A percentile compares a stretch with the other conserved stretches of the same genome.
phyloP scores from a whole-genome alignment of 1,140 invertebrate species.

The Hylaeus anthracinus region DNA sequence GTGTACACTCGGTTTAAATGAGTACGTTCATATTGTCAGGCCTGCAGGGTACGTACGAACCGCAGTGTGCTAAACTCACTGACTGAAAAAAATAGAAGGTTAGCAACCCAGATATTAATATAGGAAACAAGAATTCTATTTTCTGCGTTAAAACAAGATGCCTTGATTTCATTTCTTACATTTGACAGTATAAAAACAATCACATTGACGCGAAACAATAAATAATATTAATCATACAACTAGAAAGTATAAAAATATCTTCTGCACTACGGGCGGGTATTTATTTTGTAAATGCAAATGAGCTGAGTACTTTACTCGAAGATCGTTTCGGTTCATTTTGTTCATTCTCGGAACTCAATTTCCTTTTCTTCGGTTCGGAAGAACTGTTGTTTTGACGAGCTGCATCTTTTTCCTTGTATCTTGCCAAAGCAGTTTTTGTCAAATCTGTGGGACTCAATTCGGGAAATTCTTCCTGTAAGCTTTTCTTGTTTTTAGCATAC shows the following conservation, averaged over 20 bases:
- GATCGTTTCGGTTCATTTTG: slow-evolving; percentile 64
- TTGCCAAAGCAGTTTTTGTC: slow-evolving; percentile 80
- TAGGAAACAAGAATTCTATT: too few species aligned
- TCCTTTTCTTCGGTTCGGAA: slow-evolving; percentile 68
- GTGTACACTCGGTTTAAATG: too few species aligned
- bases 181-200: slow-evolving; percentile 4
- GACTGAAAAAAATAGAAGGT: too few species aligned
- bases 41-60: too few species aligned
- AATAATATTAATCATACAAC: slow-evolving; percentile 30
- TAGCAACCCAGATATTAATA: too few species aligned
- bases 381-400: background rate
- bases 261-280: background rate
- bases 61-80: too few species aligned
- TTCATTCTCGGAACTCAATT: slow-evolving; percentile 57
- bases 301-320: slow-evolving; percentile 54
- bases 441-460: slow-evolving; percentile 81
- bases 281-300: slow-evolving; percentile 64
- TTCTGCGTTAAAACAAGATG: background rate
- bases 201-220: background rate
- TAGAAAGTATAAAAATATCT: slow-evolving; percentile 33
- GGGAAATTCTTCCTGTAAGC: slow-evolving; percentile 82
- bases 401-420: slow-evolving; percentile 78
- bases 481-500: slow-evolving; percentile 82
- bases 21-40: too few species aligned
- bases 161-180: background rate